Percentiles rank a stretch among this genome's conserved stretches.
Conservation (phyloP, 2,113 vertebrate species). For the Collichthys lucidus region DNA sequence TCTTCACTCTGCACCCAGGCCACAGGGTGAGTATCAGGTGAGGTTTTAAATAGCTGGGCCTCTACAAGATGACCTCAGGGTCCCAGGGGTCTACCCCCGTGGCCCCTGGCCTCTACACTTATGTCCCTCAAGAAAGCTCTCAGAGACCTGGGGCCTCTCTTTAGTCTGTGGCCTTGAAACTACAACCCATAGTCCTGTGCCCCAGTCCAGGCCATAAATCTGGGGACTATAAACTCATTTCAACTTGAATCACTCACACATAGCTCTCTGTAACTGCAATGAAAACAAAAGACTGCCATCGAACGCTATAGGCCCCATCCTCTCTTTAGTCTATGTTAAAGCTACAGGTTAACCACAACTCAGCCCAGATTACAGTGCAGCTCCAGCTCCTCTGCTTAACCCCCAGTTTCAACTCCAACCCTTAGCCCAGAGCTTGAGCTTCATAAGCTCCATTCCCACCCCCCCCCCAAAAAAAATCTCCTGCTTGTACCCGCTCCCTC, state of each 20-base stretch:
- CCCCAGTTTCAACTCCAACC: conserved; percentile 58
- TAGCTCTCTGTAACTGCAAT: conserved; percentile 12
- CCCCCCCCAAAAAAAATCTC: conserved; percentile 12
- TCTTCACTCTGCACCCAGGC: conserved; percentile 82
- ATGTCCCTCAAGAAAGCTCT: conserved; percentile 65
- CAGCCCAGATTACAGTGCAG: conserved; percentile 33
- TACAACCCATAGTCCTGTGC: conserved; percentile 37
- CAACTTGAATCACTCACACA: conserved; percentile 43
- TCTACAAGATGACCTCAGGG: conserved; percentile 79
- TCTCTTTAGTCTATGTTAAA: conserved; percentile 7
- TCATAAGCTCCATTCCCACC: conserved; percentile 49
- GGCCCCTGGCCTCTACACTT: conserved; percentile 76
- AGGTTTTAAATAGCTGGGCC: conserved; percentile 83
- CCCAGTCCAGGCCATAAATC: conserved; percentile 53
- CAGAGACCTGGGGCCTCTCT: conserved; percentile 43
- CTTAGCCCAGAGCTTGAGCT: conserved; percentile 38
- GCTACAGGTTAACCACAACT: conserved; percentile 39
- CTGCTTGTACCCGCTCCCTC: conserved; percentile 39
- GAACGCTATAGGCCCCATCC: background rate
- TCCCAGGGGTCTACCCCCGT: conserved; percentile 73
- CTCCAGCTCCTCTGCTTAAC: conserved; percentile 45
- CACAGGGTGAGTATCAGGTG: conserved; percentile 84
- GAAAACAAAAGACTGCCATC: conserved; percentile 37
- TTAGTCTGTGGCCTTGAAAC: conserved; percentile 60
- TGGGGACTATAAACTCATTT: conserved; percentile 44